Evolutionary conservation across 92 coral and sea anemone genomes (phyloP), one percentile per base, ranked within the genome.

Genomic region (Porites rus): DNA sequence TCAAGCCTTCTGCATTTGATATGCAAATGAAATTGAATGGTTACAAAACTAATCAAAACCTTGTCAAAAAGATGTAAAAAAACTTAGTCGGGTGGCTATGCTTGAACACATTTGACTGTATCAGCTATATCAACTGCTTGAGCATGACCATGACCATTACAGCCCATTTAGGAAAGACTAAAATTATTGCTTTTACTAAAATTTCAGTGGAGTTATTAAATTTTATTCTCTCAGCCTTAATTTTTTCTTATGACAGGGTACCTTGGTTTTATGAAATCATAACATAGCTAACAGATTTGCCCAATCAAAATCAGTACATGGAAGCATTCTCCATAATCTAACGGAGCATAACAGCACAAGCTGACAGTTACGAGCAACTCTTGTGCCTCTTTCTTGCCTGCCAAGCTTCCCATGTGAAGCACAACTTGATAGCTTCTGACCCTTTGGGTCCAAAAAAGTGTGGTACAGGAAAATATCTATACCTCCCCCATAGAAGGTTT

Each of bases 1-100:
- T 67, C 72, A 67, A 67, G 72, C 72, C 24, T 67, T 67, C 72
- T 67, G 72, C 28, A 51, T 67, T 67, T 67, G 72, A 16, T 67
- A 67, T 16, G 72, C 72, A 67, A n/a, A 67, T 17, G 38, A 67
- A 67, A 67, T n/a, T 67, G 72, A 67, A 67, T n/a, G 25, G 72
- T 67, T 67, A 65, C 69, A 65, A 65, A 65, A 65, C 69, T 65
- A 65, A 65, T 65, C 69, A 65, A 65, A 65, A 65, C 10, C 69
- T 65, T 65, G 69, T 65, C 69, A 65, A 65, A 65, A 65, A 11
- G 22, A 18, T 20, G 18, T 18, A 65, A 65, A 18, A 10, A 10
- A 10, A 20, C 22, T 10, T 12, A 65, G 69, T 65, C 28, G 69
- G 18, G 28, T 65, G 69, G 69, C 69, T 65, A 65, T 65, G 69